phyloP scores from a whole-genome alignment of 2,888 invertebrate species.

The Andrena bucephala region DNA sequence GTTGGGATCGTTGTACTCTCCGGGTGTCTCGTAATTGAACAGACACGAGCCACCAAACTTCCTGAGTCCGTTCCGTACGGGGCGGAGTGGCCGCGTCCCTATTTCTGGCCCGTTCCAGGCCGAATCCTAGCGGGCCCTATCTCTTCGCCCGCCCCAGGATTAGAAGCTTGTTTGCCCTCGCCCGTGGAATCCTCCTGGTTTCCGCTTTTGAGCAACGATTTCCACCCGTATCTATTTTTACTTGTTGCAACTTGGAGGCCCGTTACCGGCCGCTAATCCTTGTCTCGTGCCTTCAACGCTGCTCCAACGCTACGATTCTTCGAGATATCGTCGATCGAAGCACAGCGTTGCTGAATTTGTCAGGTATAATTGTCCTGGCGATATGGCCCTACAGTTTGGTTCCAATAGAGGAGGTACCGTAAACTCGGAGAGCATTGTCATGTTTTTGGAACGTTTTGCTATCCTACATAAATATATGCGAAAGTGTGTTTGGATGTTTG shows the following conservation, averaged over 20 bases:
- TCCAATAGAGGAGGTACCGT: too few species aligned
- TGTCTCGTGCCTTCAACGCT: background rate
- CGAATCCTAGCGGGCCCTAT: conserved; percentile 20
- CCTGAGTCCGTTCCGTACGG: conserved; percentile 35
- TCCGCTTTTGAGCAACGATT: conserved; percentile 43
- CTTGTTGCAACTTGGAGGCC: conserved; percentile 11
- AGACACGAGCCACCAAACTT: conserved; percentile 67
- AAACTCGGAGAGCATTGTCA: too few species aligned
- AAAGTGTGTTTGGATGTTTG: too few species aligned
- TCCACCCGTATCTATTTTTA: conserved; percentile 28
- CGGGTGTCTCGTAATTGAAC: conserved; percentile 67
- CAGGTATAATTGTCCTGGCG: too few species aligned
- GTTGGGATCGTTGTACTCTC: conserved; percentile 57
- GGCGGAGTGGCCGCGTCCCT: conserved; percentile 34
- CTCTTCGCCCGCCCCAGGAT: conserved; percentile 13
- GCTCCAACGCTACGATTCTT: background rate
- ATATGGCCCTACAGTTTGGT: too few species aligned
- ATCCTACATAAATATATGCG: too few species aligned
- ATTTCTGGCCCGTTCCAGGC: conserved; percentile 46
- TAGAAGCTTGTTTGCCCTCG: conserved; percentile 38
- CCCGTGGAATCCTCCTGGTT: conserved; percentile 14
- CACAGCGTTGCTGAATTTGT: too few species aligned
- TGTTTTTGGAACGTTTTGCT: too few species aligned
- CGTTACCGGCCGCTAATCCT: background rate
- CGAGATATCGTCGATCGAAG: background rate